Conservation (phyloP, 1,140 invertebrate genomes). For the Magallana angulata region DNA sequence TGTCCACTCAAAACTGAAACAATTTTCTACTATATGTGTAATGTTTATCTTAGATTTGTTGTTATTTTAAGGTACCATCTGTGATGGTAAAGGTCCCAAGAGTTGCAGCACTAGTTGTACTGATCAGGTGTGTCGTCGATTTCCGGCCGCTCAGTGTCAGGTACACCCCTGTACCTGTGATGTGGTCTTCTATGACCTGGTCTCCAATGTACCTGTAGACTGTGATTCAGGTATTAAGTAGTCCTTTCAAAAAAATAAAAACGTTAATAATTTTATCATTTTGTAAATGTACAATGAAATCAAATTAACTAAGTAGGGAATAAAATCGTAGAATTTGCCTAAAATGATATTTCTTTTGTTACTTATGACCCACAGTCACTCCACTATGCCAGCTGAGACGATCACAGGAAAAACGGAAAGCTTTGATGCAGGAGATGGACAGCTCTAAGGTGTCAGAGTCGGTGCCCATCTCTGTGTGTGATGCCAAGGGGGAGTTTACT, state of each 20-base stretch:
- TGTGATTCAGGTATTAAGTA: conserved; percentile 44
- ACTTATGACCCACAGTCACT: background rate
- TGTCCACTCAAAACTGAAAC: too few relatives aligned
- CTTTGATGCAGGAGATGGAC: background rate
- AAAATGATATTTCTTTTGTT: too few relatives aligned
- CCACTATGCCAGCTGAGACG: conserved; percentile 43
- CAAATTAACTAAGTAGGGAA: too few relatives aligned
- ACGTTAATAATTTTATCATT: background rate
- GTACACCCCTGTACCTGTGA: conserved; percentile 52
- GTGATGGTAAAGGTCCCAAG: conserved; percentile 39
- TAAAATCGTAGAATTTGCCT: too few relatives aligned
- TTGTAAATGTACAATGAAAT: too few relatives aligned
- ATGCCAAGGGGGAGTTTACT: conserved; percentile 41
- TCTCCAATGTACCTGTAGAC: conserved; percentile 40
- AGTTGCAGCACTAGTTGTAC: conserved; percentile 51
- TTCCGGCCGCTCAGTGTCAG: conserved; percentile 49
- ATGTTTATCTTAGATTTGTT: too few relatives aligned
- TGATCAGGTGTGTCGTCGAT: conserved; percentile 30
- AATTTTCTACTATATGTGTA: too few relatives aligned
- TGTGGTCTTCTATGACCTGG: conserved; percentile 49
- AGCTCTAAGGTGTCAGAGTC: background rate
- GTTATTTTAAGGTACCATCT: conserved; percentile 41
- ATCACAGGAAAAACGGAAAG: background rate
- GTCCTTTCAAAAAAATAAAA: too few relatives aligned
- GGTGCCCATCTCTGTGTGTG: conserved; percentile 34